phyloP scores from a whole-genome alignment of 2,888 invertebrate species.

The Apomyelois bistriatella region DNA sequence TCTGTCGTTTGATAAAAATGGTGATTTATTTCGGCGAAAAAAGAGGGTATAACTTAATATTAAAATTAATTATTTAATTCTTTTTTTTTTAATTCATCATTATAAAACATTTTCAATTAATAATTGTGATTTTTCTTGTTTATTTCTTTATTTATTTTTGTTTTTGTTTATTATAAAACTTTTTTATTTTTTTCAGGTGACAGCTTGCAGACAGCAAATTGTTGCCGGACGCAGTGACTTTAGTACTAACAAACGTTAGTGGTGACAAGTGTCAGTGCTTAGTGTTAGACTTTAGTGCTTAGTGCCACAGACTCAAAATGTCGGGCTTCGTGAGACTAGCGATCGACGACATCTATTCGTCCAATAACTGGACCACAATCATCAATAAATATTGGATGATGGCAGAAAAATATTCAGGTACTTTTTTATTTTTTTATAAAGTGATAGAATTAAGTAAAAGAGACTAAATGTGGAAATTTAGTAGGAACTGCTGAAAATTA shows the following conservation, averaged over 20 bases:
- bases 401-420: conserved; percentile 87
- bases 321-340: conserved; percentile 84
- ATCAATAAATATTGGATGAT: conserved; percentile 85
- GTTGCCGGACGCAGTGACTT: conserved; percentile 46
- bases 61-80: background rate
- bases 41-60: conserved; percentile 29
- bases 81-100: background rate
- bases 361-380: conserved; percentile 82
- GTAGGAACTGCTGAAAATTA: too few relatives aligned
- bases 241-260: conserved; percentile 31
- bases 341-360: conserved; percentile 82
- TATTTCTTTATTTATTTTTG: conserved; percentile 12
- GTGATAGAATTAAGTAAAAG: too few relatives aligned
- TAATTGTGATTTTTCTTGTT: background rate
- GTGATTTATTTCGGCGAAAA: conserved; percentile 23
- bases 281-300: conserved; percentile 37
- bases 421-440: conserved; percentile 22
- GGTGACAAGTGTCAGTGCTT: conserved; percentile 52
- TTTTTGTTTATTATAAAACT: conserved; percentile 8
- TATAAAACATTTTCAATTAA: too few relatives aligned
- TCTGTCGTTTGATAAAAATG: conserved; percentile 33
- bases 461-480: too few relatives aligned
- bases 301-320: conserved; percentile 57
- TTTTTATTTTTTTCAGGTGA: conserved; percentile 59
- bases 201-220: conserved; percentile 62